Percentiles rank a stretch among this genome's conserved stretches.
Conservation (phyloP, 2,888 invertebrate species). For the Drosophila barbarae region DNA sequence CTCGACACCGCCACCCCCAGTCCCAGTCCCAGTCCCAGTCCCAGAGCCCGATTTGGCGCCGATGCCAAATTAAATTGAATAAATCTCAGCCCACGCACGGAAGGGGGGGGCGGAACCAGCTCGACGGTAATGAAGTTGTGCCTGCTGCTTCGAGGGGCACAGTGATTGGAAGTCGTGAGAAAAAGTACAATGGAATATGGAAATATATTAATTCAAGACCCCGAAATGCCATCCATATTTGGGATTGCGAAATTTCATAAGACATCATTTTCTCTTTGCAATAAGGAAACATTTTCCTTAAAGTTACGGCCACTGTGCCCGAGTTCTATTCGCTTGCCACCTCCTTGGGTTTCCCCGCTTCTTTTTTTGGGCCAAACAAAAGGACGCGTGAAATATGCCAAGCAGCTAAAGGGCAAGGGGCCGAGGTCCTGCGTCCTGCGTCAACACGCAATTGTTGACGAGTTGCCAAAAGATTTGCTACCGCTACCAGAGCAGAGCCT, state of each 20-base stretch:
- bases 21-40: background rate
- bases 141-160: conserved; percentile 14
- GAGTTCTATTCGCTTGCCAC: background rate
- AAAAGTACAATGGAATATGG: no score
- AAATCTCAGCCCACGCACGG: conserved; percentile 59
- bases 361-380: conserved; percentile 40
- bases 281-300: background rate
- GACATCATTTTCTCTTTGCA: background rate
- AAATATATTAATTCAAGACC: background rate
- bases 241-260: background rate
- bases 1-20: conserved; percentile 17
- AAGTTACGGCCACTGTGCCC: background rate
- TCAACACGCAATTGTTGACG: conserved; percentile 55
- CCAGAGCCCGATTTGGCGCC: conserved; percentile 50
- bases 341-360: conserved; percentile 7
- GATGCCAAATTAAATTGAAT: conserved; percentile 70
- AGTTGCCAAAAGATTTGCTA: conserved; percentile 51
- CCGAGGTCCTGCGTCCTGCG: conserved; percentile 36
- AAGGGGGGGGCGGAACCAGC: conserved; percentile 1
- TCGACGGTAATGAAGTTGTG: conserved; percentile 55
- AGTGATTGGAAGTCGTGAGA: background rate
- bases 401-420: background rate
- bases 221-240: background rate
- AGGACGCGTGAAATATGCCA: conserved; percentile 46
- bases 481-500: background rate